These are phyloP conservation scores for Phymatocera aterrima DNA, from an alignment of 2,888 invertebrate genomes.

Conservation along the genomic window DNA sequence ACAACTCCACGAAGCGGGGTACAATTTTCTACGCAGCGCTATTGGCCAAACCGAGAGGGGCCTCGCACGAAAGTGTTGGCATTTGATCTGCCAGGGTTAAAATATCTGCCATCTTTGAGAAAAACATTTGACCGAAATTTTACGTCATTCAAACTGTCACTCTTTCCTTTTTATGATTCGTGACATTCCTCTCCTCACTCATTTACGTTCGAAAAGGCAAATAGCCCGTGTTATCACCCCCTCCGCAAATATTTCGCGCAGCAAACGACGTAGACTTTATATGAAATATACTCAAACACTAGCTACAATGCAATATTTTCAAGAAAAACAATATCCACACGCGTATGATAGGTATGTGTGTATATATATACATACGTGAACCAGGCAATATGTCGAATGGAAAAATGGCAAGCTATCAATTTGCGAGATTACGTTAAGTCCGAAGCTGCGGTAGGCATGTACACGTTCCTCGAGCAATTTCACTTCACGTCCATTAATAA, in stretches of 20 bases:
- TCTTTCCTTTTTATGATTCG: slow-evolving; percentile 5
- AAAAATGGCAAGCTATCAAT: slow-evolving; percentile 4
- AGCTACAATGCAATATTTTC: neutral
- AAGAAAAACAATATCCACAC: neutral
- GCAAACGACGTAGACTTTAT: neutral
- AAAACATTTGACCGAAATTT: slow-evolving; percentile 35
- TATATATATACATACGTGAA: too few relatives aligned
- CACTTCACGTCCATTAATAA: neutral
- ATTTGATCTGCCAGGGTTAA: slow-evolving; percentile 19
- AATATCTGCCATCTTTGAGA: slow-evolving; percentile 10
- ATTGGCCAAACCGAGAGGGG: neutral
- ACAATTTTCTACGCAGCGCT: slow-evolving; percentile 4
- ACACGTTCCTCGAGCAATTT: slow-evolving; percentile 16
- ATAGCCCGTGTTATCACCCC: slow-evolving; percentile 5
- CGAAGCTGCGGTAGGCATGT: neutral
- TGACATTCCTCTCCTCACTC: slow-evolving; percentile 10
- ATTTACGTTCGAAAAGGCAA: slow-evolving; percentile 7
- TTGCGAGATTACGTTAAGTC: slow-evolving; percentile 9
- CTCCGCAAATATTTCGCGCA: neutral
- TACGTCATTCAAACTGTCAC: slow-evolving; percentile 24
- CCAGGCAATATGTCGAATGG: neutral
- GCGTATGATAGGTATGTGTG: neutral
- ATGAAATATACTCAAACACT: neutral
- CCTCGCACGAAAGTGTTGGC: slow-evolving; percentile 19
- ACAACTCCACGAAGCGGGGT: neutral